Evolutionary conservation across 2,797 vertebrate genomes (phyloP).

Genomic region (Ceryle rudis): DNA sequence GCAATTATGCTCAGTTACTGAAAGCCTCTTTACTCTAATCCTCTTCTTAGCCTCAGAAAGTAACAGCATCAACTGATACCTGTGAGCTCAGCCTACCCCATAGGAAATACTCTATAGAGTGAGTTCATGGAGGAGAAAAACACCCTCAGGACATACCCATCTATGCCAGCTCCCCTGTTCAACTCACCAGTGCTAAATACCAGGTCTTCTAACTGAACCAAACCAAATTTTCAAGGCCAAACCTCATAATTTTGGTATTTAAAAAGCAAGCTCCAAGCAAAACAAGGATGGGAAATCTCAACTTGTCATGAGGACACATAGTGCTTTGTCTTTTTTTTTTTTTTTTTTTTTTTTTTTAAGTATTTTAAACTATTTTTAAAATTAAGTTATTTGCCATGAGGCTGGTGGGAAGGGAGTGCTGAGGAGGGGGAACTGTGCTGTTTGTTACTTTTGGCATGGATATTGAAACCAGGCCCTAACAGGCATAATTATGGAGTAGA

Average conservation of each 20-base stretch:
- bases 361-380: background rate
- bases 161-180: background rate
- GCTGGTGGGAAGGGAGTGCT: background rate
- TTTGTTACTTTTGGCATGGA: background rate
- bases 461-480: constrained; percentile 4
- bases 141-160: background rate
- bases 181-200: background rate
- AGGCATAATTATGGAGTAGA: background rate
- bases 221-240: background rate
- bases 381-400: background rate
- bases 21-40: constrained; percentile 74
- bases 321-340: background rate
- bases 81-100: constrained; percentile 4
- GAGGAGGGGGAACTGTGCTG: background rate
- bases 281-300: background rate
- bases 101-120: background rate
- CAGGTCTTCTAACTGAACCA: background rate
- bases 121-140: background rate
- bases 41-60: constrained; percentile 52
- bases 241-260: background rate
- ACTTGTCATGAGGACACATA: background rate
- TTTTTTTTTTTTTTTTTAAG: too few species aligned
- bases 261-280: background rate
- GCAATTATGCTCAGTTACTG: constrained; percentile 68
- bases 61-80: constrained; percentile 59